Evolutionary conservation across 2,888 invertebrate species (phyloP).

Genomic region (Agrochola litura): DNA sequence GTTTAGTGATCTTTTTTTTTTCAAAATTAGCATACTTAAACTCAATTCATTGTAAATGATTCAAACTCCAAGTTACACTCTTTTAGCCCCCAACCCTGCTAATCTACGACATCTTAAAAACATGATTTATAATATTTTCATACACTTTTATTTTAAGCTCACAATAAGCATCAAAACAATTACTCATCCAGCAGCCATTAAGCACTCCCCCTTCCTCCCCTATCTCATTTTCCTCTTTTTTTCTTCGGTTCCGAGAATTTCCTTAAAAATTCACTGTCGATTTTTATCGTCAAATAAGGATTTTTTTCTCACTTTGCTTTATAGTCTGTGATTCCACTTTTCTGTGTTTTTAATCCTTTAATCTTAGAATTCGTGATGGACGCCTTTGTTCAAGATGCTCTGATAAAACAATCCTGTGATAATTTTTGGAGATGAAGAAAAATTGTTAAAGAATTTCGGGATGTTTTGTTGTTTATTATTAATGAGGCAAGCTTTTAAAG

Average conservation of each 20-base stretch:
- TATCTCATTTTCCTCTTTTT: not conserved
- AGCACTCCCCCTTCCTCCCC: not conserved
- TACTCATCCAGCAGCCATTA: conserved; percentile 48
- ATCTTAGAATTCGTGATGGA: conserved; percentile 36
- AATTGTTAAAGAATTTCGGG: not conserved
- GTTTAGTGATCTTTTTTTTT: no score
- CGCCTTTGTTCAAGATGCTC: conserved; percentile 26
- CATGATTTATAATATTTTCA: conserved; percentile 38
- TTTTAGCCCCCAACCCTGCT: not conserved
- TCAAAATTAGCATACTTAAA: no score
- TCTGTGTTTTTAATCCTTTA: conserved; percentile 53
- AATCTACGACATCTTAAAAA: conserved; percentile 26
- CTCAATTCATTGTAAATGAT: no score
- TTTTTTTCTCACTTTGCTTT: conserved; percentile 31
- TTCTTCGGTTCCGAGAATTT: conserved; percentile 8
- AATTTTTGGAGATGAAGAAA: conserved; percentile 3
- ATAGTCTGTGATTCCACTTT: conserved; percentile 33
- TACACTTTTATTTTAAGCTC: conserved; percentile 28
- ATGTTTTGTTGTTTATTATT: conserved; percentile 37
- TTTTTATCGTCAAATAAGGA: conserved; percentile 43
- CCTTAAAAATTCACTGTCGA: conserved; percentile 45
- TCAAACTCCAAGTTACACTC: not conserved
- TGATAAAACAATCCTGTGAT: conserved; percentile 41
- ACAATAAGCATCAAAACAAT: conserved; percentile 51
- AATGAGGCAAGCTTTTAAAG: conserved; percentile 5